phyloP scores from a whole-genome alignment of 2,888 invertebrate species.

The Cheilosia grossa region DNA sequence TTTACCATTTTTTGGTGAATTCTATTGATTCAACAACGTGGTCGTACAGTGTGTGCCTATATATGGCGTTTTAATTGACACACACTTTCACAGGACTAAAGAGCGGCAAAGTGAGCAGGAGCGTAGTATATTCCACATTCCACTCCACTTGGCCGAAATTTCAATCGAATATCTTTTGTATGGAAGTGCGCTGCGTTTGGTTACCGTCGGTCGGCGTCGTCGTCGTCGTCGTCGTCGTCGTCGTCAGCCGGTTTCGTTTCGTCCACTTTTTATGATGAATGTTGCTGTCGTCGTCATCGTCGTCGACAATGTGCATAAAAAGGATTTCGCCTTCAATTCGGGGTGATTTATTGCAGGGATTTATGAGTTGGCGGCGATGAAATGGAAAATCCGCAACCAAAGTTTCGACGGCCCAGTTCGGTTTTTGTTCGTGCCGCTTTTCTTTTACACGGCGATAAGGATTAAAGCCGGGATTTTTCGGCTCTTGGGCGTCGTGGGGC shows the following conservation, averaged over 20 bases:
- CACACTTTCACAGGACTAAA: slow-evolving; percentile 21
- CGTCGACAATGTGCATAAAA: slow-evolving; percentile 20
- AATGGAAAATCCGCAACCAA: slow-evolving; percentile 65
- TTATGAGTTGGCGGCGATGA: slow-evolving; percentile 71
- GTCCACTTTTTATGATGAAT: slow-evolving; percentile 52
- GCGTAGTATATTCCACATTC: slow-evolving; percentile 6
- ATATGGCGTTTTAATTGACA: slow-evolving; percentile 36
- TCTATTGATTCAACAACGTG: slow-evolving; percentile 27
- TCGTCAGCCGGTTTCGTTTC: slow-evolving; percentile 11
- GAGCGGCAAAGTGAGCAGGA: slow-evolving; percentile 16
- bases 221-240: too few species aligned
- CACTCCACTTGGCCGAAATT: slow-evolving; percentile 1
- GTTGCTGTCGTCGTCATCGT: slow-evolving; percentile 16
- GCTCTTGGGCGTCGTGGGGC: slow-evolving; percentile 45
- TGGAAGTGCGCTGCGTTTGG: not conserved
- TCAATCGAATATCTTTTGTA: not conserved
- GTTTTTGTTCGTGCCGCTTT: slow-evolving; percentile 19
- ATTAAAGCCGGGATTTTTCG: slow-evolving; percentile 51
- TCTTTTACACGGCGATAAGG: slow-evolving; percentile 41
- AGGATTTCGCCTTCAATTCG: slow-evolving; percentile 60
- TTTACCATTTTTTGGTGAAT: slow-evolving; percentile 24
- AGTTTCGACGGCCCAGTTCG: slow-evolving; percentile 39
- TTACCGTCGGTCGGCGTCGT: not conserved
- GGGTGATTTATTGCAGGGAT: slow-evolving; percentile 71
- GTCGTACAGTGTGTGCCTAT: slow-evolving; percentile 13